Conservation (phyloP, 2,113 vertebrate species). For the Bettongia penicillata region DNA sequence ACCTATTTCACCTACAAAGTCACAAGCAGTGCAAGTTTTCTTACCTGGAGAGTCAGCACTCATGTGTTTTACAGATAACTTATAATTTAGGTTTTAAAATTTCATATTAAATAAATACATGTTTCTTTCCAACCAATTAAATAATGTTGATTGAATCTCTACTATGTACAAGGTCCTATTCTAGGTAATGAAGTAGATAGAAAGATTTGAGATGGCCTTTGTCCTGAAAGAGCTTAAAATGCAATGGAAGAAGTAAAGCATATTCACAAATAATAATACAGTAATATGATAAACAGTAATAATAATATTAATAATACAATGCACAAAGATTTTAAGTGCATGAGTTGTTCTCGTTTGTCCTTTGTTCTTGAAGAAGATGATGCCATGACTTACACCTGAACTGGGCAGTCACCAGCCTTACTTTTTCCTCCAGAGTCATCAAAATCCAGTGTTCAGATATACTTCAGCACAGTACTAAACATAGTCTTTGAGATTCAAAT, state of each 20-base stretch:
- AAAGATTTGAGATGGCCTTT: not conserved
- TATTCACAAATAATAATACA: not conserved
- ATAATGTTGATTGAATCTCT: not conserved
- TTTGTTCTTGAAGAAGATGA: too few relatives aligned
- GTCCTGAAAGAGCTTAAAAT: not conserved
- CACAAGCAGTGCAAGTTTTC: conserved; percentile 44
- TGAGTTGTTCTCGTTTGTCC: not conserved
- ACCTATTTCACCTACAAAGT: conserved; percentile 31
- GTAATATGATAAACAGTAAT: not conserved
- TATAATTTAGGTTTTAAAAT: conserved; percentile 18
- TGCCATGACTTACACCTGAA: too few relatives aligned
- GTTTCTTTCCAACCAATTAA: conserved; percentile 7
- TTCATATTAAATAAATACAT: conserved; percentile 26
- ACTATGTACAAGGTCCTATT: not conserved
- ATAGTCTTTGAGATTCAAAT: not conserved
- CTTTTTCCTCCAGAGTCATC: too few relatives aligned
- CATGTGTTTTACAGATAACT: conserved; percentile 47
- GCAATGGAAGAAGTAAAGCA: not conserved
- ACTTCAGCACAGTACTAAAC: not conserved
- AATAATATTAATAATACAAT: not conserved
- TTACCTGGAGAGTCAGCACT: conserved; percentile 57
- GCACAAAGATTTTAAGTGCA: not conserved
- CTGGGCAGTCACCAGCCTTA: too few relatives aligned
- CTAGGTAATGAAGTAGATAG: not conserved
- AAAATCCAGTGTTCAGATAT: too few relatives aligned